These are phyloP conservation scores for Sisor rabdophorus DNA, from an alignment of 2,113 vertebrate genomes.

Conservation along the genomic window DNA sequence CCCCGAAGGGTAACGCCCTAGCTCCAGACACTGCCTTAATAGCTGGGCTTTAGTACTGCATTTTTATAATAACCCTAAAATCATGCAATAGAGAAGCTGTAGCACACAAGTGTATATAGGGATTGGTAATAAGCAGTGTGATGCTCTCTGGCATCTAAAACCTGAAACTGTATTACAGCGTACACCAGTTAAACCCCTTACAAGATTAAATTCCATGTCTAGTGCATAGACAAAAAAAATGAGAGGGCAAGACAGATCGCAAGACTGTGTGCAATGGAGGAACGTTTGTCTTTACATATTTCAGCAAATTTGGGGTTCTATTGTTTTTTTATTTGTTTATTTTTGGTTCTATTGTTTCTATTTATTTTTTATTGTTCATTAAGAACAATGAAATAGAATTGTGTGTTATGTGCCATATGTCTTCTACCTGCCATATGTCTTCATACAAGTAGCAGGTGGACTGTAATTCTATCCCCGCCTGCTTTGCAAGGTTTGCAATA, in stretches of 20 bases:
- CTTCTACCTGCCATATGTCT: conserved; percentile 48
- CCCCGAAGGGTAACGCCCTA: not conserved
- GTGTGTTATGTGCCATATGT: not conserved
- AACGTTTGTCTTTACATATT: not conserved
- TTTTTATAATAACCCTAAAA: not conserved
- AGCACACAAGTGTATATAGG: not conserved
- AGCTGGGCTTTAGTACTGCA: not conserved
- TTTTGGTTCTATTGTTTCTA: not conserved
- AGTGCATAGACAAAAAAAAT: not conserved
- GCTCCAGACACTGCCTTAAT: not conserved
- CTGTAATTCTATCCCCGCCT: conserved; percentile 34
- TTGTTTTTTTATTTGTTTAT: too few relatives aligned
- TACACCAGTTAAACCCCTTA: not conserved
- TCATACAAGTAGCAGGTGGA: conserved; percentile 31
- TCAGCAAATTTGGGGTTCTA: not conserved
- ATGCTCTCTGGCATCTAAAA: conserved; percentile 11
- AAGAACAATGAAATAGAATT: not conserved
- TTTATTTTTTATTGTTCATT: too few relatives aligned
- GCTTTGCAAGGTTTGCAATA: conserved; percentile 28
- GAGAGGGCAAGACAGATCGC: conserved; percentile 5
- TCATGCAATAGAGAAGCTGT: not conserved
- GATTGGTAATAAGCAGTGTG: not conserved
- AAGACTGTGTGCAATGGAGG: not conserved
- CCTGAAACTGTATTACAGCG: not conserved
- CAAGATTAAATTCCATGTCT: conserved; percentile 14